Conservation (phyloP, 2,888 invertebrate species). For the Sabellastarte sp. region DNA sequence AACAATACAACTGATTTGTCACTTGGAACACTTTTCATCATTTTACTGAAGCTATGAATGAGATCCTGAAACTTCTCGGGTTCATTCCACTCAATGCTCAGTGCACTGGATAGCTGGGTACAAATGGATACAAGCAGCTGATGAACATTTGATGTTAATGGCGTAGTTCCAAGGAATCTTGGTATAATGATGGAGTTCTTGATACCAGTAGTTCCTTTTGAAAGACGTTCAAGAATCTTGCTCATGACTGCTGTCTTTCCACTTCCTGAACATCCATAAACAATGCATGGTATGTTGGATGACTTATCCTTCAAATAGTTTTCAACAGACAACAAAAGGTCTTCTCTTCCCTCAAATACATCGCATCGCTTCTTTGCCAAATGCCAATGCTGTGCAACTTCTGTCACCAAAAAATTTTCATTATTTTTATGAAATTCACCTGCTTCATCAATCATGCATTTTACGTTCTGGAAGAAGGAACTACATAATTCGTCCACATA, state of each 20-base stretch:
- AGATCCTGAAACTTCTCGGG: conserved; percentile 7
- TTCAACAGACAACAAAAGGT: background rate
- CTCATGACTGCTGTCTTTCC: conserved; percentile 1
- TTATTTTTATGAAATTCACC: background rate
- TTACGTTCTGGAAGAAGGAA: background rate
- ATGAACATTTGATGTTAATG: conserved; percentile 9
- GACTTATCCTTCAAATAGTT: background rate
- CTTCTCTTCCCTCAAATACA: conserved; percentile 13
- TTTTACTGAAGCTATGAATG: background rate
- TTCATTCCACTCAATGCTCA: background rate
- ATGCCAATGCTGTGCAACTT: conserved; percentile 11
- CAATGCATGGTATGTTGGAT: background rate
- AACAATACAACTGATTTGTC: conserved; percentile 26
- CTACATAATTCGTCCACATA: conserved; percentile 7
- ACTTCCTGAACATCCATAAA: background rate
- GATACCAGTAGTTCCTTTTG: background rate
- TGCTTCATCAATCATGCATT: background rate
- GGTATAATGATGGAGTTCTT: background rate
- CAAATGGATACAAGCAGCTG: conserved; percentile 6
- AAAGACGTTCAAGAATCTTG: background rate
- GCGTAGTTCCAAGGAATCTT: conserved; percentile 12
- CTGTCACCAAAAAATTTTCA: background rate
- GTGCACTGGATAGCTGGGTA: background rate
- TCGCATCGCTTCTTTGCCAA: conserved; percentile 8
- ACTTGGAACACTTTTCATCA: conserved; percentile 11